Base-by-base conservation (phyloP, 2,888 invertebrate genomes). In the Teinopalpus imperialis region DNA sequence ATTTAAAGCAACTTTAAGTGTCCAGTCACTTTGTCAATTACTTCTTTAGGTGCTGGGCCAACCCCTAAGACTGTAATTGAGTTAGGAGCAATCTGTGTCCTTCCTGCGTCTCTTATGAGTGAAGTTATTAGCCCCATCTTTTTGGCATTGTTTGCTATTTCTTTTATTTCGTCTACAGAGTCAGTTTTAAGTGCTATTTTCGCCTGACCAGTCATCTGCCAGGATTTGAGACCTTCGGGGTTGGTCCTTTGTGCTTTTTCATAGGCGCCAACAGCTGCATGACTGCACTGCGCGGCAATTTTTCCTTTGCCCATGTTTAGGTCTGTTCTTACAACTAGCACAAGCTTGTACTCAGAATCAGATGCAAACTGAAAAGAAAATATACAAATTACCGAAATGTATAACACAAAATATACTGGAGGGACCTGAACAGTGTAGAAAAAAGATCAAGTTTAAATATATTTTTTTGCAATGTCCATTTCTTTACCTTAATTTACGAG, bases 241-340 rank as follows among this genome's bases (percentile, higher is more conserved):
- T 93, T 91, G 44, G 85, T 90, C 41, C 77, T 82, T 30, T 89
- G 77, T 0, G 94, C 92, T 59, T 93, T 92, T 54, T 95, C 94
- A 63, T 94, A 97, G 0, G 95, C 95, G 7, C 94, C 94, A 0
- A 98, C 95, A 0, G 97, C 95, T n/a, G 96, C 98, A 74, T 98
- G 98, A n/a, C 94, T 92, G 79, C 97, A 97, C 76, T 98, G 98
- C 0, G 98, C 95, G 2, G 96, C 98, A 26, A 96, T 94, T 89
- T 98, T 98, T 1, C 98, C 97, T 87, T 97, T 97, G 7, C 96
- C 94, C 98, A 98, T 98, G 75, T 95, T 96, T 2, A 98, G 85
- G 65, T 98, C 98, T 67, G 93, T 95, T 61, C 98, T 89, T 2
- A 98, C 94, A 1, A 97, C 94, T 54, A 98, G 78, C 3, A 97